These are phyloP conservation scores for Myzus persicae DNA, from an alignment of 1,140 invertebrate genomes.

Conservation along the genomic window DNA sequence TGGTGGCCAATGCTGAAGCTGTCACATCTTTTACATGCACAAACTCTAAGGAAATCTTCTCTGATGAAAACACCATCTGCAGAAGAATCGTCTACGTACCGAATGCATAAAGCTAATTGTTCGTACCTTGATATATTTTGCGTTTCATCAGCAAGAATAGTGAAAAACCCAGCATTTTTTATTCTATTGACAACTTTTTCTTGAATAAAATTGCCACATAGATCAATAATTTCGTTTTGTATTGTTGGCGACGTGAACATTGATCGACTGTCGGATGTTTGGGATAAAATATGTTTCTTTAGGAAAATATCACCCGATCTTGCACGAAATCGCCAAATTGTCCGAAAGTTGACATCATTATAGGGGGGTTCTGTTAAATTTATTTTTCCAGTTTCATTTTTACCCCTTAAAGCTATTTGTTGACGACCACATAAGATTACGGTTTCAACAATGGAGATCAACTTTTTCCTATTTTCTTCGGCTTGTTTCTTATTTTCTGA, in stretches of 20 bases:
- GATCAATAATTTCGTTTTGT: neutral
- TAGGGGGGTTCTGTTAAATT: neutral
- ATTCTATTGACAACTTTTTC: neutral
- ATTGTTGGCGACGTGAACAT: conserved; percentile 14
- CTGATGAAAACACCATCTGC: neutral
- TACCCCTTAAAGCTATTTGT: neutral
- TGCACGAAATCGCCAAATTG: neutral
- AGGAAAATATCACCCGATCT: neutral
- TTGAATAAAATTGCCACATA: conserved; percentile 11
- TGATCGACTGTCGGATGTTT: neutral
- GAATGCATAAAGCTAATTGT: neutral
- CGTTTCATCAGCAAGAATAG: neutral
- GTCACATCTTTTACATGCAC: neutral
- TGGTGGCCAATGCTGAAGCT: neutral
- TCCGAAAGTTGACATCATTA: neutral
- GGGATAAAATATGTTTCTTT: conserved; percentile 14
- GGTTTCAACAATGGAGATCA: neutral
- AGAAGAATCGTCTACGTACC: conserved; percentile 9
- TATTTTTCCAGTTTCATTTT: neutral
- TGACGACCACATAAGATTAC: conserved; percentile 3
- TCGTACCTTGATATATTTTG: neutral
- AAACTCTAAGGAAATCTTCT: conserved; percentile 31
- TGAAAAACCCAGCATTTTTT: conserved; percentile 13
- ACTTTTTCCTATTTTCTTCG: conserved; percentile 9
- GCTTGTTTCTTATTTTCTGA: no score